Conservation (phyloP, 92 coral and sea anemone species). For the Actinostola sp. region DNA sequence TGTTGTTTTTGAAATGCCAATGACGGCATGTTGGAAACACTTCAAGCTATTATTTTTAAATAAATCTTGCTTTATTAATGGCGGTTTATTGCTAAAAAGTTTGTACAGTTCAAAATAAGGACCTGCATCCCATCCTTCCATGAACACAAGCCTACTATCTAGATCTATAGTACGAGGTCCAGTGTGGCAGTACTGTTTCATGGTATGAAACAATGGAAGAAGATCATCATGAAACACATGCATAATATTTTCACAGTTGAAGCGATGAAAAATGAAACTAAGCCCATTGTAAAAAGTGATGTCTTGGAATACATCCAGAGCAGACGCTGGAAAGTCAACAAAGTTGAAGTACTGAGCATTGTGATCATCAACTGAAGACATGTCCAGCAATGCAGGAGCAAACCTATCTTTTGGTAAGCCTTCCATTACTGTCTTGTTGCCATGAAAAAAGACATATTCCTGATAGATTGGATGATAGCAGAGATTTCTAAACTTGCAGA, state of each 20-base stretch:
- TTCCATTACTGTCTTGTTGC: constrained; percentile 66
- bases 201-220: constrained; percentile 82
- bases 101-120: constrained; percentile 69
- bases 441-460: constrained; percentile 89
- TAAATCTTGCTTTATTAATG: constrained; percentile 52
- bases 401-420: constrained; percentile 87
- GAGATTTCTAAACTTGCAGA: constrained; percentile 87
- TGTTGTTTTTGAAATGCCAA: constrained; percentile 86
- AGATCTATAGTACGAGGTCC: constrained; percentile 36
- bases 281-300: constrained; percentile 67
- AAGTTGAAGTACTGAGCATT: constrained; percentile 90
- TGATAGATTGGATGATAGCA: constrained; percentile 75
- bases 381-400: constrained; percentile 84
- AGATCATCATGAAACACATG: constrained; percentile 95
- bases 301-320: constrained; percentile 58
- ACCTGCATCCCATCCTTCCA: constrained; percentile 90
- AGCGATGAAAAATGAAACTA: constrained; percentile 86
- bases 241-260: constrained; percentile 91
- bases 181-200: constrained; percentile 59
- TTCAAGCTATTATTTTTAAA: constrained; percentile 47
- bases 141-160: constrained; percentile 66
- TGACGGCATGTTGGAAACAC: constrained; percentile 79
- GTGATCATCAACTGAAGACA: constrained; percentile 89
- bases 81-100: constrained; percentile 63
- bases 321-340: constrained; percentile 72